These are phyloP conservation scores for Phymatocera aterrima DNA, from an alignment of 2,888 invertebrate species.

Conservation along the genomic window DNA sequence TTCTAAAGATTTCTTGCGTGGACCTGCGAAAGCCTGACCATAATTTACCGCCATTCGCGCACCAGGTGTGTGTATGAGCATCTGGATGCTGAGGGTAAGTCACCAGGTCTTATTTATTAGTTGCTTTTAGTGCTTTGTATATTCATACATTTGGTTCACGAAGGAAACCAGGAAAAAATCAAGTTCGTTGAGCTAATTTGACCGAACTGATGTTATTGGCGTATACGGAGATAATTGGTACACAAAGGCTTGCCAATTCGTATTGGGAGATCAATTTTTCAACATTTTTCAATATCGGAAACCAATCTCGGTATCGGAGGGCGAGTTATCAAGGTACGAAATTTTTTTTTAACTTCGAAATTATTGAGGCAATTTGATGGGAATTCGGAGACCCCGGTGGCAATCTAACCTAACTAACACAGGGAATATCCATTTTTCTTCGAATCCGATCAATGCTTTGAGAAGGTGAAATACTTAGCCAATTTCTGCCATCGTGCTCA, in stretches of 20 bases:
- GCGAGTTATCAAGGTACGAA: neutral
- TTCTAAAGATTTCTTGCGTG: slow-evolving; percentile 40
- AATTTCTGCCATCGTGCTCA: no score
- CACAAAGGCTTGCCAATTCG: neutral
- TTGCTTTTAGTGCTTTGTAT: slow-evolving; percentile 34
- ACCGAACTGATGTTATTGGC: neutral
- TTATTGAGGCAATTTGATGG: neutral
- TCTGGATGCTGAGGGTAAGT: slow-evolving; percentile 34
- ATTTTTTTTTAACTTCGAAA: neutral
- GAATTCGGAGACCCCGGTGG: no score
- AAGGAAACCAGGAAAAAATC: neutral
- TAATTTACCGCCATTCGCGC: slow-evolving; percentile 38
- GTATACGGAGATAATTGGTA: neutral
- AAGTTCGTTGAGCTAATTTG: neutral
- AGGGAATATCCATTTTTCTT: no score
- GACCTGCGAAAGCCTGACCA: slow-evolving; percentile 23
- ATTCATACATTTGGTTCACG: neutral
- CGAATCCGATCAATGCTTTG: no score
- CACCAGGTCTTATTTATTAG: slow-evolving; percentile 41
- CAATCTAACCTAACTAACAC: no score
- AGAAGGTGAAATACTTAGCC: no score
- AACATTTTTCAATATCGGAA: neutral
- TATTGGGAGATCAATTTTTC: neutral
- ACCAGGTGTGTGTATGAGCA: slow-evolving; percentile 36
- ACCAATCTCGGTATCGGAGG: no score